Conservation (phyloP, 30 jellyfish, hydroid and myxozoan species). For the Aurelia sp. region DNA sequence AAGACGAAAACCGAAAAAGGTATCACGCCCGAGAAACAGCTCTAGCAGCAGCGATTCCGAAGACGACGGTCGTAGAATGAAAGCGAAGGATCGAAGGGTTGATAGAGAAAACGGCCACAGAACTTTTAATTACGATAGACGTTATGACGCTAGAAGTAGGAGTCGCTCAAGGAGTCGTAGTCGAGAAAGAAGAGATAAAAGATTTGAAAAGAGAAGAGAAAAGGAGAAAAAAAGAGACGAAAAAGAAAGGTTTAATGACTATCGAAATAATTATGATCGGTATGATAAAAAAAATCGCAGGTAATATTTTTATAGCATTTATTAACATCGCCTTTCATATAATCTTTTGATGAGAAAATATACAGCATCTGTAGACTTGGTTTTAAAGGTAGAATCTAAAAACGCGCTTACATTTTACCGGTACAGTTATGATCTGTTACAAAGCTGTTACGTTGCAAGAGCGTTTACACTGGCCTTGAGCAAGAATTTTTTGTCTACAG, state of each 20-base stretch:
- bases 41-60: conserved; percentile 68
- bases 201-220: conserved; percentile 38
- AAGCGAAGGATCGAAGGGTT: conserved; percentile 64
- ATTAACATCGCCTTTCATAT: no score
- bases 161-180: conserved; percentile 71
- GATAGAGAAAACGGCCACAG: conserved; percentile 85
- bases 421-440: no score
- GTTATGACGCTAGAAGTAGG: conserved; percentile 59
- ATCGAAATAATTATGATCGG: conserved; percentile 47
- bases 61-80: conserved; percentile 52
- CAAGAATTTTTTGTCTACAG: no score
- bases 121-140: conserved; percentile 54
- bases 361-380: no score
- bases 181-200: conserved; percentile 66
- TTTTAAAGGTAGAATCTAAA: no score
- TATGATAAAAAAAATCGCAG: conserved; percentile 64
- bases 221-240: conserved; percentile 64
- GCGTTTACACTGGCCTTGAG: no score
- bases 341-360: no score
- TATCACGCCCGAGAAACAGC: conserved; percentile 18
- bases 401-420: no score
- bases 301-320: not conserved
- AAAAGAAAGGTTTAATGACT: conserved; percentile 19
- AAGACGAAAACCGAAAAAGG: conserved; percentile 54
- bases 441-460: no score